These are phyloP conservation scores for Temnothorax unifasciatus DNA, from an alignment of 2,888 invertebrate genomes.

Conservation along the genomic window DNA sequence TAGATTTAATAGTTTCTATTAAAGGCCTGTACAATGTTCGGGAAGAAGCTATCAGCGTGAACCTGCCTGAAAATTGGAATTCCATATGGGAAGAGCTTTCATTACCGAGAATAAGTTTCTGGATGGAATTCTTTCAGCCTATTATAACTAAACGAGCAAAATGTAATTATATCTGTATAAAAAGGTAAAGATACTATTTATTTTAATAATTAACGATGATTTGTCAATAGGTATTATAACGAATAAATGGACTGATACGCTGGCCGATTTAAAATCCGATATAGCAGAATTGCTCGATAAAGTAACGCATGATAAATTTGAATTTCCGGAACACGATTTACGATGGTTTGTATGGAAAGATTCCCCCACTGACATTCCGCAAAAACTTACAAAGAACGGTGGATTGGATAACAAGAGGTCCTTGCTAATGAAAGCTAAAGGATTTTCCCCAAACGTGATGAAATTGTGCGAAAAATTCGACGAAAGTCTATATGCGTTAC, in stretches of 20 bases:
- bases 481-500: conserved; percentile 88
- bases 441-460: conserved; percentile 92
- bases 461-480: conserved; percentile 91
- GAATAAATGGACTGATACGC: conserved; percentile 78
- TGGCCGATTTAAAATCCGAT: conserved; percentile 76
- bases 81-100: conserved; percentile 89
- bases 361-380: conserved; percentile 87
- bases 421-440: conserved; percentile 92
- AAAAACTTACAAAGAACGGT: conserved; percentile 84
- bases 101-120: conserved; percentile 89
- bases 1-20: conserved; percentile 90
- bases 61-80: conserved; percentile 89
- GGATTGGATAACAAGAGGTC: conserved; percentile 82
- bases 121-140: conserved; percentile 92
- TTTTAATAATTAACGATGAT: background rate
- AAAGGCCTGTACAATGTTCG: conserved; percentile 91
- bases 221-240: conserved; percentile 77
- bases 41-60: conserved; percentile 90
- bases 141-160: conserved; percentile 91
- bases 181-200: conserved; percentile 6
- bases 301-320: conserved; percentile 80
- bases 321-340: conserved; percentile 89
- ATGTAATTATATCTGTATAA: conserved; percentile 72
- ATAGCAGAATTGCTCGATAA: conserved; percentile 80
- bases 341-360: conserved; percentile 93